Conservation (phyloP, 1,140 invertebrate genomes). For the Zaprionus camerounensis region DNA sequence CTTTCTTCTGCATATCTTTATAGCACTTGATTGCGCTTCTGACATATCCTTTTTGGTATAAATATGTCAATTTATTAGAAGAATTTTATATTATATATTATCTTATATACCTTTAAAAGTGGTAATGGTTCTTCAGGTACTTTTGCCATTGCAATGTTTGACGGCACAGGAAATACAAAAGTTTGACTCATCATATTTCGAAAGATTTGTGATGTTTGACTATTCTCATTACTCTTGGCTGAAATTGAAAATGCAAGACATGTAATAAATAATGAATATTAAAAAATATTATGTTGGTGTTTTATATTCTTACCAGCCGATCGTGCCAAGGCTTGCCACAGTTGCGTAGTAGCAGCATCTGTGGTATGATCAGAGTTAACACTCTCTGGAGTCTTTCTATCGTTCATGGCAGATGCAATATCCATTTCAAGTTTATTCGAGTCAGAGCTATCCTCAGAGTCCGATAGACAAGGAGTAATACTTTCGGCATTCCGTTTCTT, state of each 20-base stretch:
- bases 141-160: conserved; percentile 66
- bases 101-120: conserved; percentile 72
- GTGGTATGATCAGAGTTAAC: conserved; percentile 86
- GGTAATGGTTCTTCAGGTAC: conserved; percentile 80
- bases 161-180: conserved; percentile 88
- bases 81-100: background rate
- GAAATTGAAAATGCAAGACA: conserved; percentile 8
- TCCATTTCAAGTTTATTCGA: conserved; percentile 83
- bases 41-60: conserved; percentile 56
- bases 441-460: conserved; percentile 79
- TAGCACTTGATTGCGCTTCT: conserved; percentile 65
- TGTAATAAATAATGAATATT: background rate
- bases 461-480: conserved; percentile 47
- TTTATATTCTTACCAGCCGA: conserved; percentile 83
- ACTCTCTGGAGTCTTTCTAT: conserved; percentile 85
- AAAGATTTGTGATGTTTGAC: conserved; percentile 90
- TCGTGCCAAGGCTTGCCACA: conserved; percentile 86
- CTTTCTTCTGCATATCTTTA: conserved; percentile 79
- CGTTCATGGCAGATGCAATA: conserved; percentile 66
- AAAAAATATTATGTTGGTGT: background rate
- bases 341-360: conserved; percentile 86
- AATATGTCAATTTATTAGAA: background rate
- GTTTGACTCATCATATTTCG: conserved; percentile 90
- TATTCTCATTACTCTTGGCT: conserved; percentile 83
- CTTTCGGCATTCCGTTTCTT: conserved; percentile 50